A percentile compares a stretch with the other conserved stretches of the same genome.
Conservation (phyloP, 1,140 invertebrate genomes). For the Diabrotica undecimpunctata region DNA sequence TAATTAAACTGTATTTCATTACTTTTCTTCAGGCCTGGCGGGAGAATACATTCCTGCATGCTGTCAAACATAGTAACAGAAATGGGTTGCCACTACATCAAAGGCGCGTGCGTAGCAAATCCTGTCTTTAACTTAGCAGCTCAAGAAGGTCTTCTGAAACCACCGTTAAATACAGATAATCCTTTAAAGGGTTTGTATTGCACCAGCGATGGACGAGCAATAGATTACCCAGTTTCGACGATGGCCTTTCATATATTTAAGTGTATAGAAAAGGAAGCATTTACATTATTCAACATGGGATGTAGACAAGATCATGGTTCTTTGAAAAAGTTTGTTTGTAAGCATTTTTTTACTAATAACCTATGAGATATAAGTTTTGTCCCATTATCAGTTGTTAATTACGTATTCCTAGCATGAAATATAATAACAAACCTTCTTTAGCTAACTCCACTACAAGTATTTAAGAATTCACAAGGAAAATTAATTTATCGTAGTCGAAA, state of each 20-base stretch:
- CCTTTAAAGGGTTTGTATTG: constrained; percentile 52
- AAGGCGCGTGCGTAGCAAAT: constrained; percentile 61
- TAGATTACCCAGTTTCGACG: constrained; percentile 58
- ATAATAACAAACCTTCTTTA: no score
- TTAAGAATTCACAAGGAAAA: no score
- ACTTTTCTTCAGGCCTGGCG: constrained; percentile 54
- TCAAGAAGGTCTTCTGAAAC: constrained; percentile 60
- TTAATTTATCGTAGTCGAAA: no score
- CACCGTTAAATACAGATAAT: constrained; percentile 50
- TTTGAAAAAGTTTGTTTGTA: constrained; percentile 59
- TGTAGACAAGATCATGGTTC: constrained; percentile 57
- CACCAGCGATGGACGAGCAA: constrained; percentile 62
- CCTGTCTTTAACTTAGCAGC: constrained; percentile 63
- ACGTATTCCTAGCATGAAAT: no score
- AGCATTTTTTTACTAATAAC: background rate
- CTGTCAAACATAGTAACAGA: constrained; percentile 69
- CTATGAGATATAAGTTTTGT: no score
- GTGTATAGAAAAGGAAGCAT: constrained; percentile 62
- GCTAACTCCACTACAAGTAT: no score
- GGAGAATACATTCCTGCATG: constrained; percentile 70
- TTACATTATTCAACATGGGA: constrained; percentile 56
- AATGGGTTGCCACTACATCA: constrained; percentile 66
- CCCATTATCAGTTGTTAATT: no score
- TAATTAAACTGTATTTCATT: no score
- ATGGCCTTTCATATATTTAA: constrained; percentile 61